These are phyloP conservation scores for Venturia canescens DNA, from an alignment of 1,140 invertebrate genomes.

Conservation along the genomic window DNA sequence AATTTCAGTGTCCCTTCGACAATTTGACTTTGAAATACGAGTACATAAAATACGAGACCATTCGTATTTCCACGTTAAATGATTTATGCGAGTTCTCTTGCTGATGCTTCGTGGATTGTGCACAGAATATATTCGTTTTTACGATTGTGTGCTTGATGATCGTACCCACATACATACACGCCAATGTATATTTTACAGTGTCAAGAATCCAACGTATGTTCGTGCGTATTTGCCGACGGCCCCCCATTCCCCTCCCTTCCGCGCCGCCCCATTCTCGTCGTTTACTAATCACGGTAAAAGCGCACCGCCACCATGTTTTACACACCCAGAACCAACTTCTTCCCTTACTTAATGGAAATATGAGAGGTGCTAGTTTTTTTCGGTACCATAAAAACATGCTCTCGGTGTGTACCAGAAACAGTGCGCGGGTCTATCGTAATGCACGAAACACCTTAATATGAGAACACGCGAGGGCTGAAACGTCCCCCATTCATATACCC, in stretches of 20 bases:
- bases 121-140: too few relatives aligned
- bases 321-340: slow-evolving; percentile 55
- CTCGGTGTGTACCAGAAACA: background rate
- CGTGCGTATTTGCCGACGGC: slow-evolving; percentile 37
- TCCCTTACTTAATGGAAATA: slow-evolving; percentile 68
- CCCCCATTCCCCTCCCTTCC: background rate
- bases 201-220: slow-evolving; percentile 39
- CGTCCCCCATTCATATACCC: background rate
- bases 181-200: background rate
- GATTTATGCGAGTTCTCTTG: too few relatives aligned
- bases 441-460: background rate
- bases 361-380: slow-evolving; percentile 54
- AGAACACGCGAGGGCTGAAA: background rate
- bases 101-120: too few relatives aligned
- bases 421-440: background rate
- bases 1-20: too few relatives aligned
- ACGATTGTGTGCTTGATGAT: too few relatives aligned
- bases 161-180: too few relatives aligned
- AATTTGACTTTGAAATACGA: too few relatives aligned
- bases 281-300: slow-evolving; percentile 68
- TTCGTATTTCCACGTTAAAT: too few relatives aligned
- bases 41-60: background rate
- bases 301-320: slow-evolving; percentile 54
- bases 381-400: background rate
- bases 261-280: slow-evolving; percentile 50